These are phyloP conservation scores for Adelosebastes latens DNA, from an alignment of 2,797 vertebrate species.

Conservation along the genomic window DNA sequence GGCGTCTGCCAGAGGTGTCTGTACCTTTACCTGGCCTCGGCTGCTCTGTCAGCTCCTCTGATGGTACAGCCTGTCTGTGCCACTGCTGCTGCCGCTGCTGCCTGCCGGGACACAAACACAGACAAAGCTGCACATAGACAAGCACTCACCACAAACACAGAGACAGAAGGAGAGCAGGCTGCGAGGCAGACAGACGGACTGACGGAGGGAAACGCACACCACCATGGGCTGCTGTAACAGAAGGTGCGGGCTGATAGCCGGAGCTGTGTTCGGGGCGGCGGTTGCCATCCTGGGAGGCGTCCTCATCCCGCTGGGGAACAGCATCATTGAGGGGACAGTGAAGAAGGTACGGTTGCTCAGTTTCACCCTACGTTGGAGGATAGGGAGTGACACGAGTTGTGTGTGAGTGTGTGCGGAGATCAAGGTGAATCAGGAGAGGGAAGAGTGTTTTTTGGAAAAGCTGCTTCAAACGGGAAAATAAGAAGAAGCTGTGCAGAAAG, in stretches of 20 bases:
- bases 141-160: constrained; percentile 47
- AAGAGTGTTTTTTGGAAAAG: constrained; percentile 21
- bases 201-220: constrained; percentile 43
- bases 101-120: constrained; percentile 40
- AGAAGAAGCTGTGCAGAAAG: constrained; percentile 29
- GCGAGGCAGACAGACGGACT: constrained; percentile 46
- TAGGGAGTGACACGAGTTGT: constrained; percentile 29
- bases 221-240: constrained; percentile 78
- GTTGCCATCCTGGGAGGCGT: constrained; percentile 88
- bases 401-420: constrained; percentile 38
- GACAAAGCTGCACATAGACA: constrained; percentile 37
- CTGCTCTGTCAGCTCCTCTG: constrained; percentile 38
- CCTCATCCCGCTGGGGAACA: constrained; percentile 89
- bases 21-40: constrained; percentile 70
- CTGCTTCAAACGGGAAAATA: constrained; percentile 22
- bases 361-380: constrained; percentile 32
- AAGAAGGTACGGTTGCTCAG: constrained; percentile 82
- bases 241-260: constrained; percentile 77
- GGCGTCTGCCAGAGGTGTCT: constrained; percentile 23
- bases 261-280: constrained; percentile 83
- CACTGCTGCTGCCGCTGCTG: constrained; percentile 14
- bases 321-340: constrained; percentile 84
- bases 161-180: constrained; percentile 64
- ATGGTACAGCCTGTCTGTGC: constrained; percentile 45
- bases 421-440: constrained; percentile 73